Evolutionary conservation across 2,888 invertebrate species (phyloP), one percentile per base, ranked within the genome.

Genomic region (Watsonalla binaria): DNA sequence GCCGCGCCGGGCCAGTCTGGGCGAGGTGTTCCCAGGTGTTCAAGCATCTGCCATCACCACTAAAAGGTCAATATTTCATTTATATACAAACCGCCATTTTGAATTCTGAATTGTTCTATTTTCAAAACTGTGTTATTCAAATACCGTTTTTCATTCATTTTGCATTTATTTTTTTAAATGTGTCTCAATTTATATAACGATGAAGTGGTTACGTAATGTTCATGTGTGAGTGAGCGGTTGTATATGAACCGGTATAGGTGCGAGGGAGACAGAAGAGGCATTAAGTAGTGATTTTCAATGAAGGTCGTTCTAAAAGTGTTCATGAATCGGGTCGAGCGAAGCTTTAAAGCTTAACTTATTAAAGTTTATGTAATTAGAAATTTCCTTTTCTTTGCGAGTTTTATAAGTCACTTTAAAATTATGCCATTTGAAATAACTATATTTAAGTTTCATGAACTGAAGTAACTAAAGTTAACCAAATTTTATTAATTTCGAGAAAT

Each of bases 11-110:
- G 73, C 73, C 89, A 89, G 88, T 90, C 85, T 78, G 88, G 87
- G 84, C 81, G 80, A 83, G 84, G 83, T 80, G 82, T 73, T 74
- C 78, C 80, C 88, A 86, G 88, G 90, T 88, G 90, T 84, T 87
- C 85, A 76, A 79, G 86, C 86, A 78, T 80, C 75, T 78, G 78
- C 74, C 80, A 67, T 68, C 76, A 65, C 64, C 70, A 73, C 72
- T 65, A 66, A 24, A 84, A 89, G 89, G 89, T 90, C 72, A 82
- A 81, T 86, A 82, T 82, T 70, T 61, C 58, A 66, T 50, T 55
- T 61, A 65, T 65, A 66, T 55, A 54, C 59, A 60, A 52, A 42
- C 72, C 64, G 70, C 75, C 75, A 78, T 79, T 63, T 75, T 76
- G 64, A 51, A 42, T 42, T 42, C 0, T 11, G 11, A 42, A 11